phyloP scores from a whole-genome alignment of 2,888 invertebrate species.

The Leptura quadrifasciata region DNA sequence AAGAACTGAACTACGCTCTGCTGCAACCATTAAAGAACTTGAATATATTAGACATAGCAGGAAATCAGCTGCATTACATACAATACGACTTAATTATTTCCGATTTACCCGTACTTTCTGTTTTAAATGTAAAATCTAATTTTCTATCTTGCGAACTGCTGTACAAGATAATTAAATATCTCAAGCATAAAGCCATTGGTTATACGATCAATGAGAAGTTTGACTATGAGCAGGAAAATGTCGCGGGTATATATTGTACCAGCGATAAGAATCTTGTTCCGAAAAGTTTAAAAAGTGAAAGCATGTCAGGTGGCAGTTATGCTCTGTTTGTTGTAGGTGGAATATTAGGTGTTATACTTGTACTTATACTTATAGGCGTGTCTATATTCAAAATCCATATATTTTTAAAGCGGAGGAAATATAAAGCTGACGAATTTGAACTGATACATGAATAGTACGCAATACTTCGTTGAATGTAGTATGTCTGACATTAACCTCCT shows the following conservation, averaged over 20 bases:
- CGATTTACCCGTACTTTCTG: conserved; percentile 63
- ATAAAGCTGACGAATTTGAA: conserved; percentile 68
- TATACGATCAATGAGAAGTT: conserved; percentile 66
- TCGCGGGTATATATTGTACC: conserved; percentile 69
- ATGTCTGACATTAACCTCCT: no score
- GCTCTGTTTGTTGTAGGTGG: conserved; percentile 51
- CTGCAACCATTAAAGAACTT: conserved; percentile 64
- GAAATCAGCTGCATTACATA: conserved; percentile 66
- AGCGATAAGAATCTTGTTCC: conserved; percentile 34
- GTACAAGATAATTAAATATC: conserved; percentile 65
- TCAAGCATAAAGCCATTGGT: conserved; percentile 63
- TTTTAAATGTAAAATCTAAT: conserved; percentile 68
- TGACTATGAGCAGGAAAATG: conserved; percentile 67
- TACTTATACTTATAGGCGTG: conserved; percentile 53
- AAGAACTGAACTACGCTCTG: conserved; percentile 61
- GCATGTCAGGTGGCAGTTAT: conserved; percentile 26
- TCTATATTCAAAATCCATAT: conserved; percentile 60
- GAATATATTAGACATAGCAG: conserved; percentile 65
- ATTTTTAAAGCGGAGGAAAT: conserved; percentile 64
- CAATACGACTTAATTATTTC: conserved; percentile 68
- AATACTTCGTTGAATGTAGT: no score
- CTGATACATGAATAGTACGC: conserved; percentile 60
- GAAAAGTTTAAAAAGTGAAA: conserved; percentile 17
- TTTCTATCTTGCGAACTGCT: conserved; percentile 67
- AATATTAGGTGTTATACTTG: conserved; percentile 51